Evolutionary conservation across 2,888 invertebrate species (phyloP), one percentile per base, ranked within the genome.

Genomic region (Meandrusa payeni): DNA sequence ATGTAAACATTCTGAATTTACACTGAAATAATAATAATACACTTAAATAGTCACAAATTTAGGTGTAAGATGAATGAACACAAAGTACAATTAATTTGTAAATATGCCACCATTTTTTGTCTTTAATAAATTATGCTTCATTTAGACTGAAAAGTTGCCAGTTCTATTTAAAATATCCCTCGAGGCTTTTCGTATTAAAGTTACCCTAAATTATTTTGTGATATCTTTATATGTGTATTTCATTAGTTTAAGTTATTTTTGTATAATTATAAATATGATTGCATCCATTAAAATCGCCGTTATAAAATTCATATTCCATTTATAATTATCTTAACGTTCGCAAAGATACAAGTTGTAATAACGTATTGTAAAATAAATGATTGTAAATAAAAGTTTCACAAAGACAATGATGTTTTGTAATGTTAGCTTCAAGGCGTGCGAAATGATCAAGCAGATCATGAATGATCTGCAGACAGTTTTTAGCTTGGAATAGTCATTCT

Each of bases 121-220:
- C 48, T 31, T 31, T 28, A 47, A 19, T 51, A 38, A 50, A 46
- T 36, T 39, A 38, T 38, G 28, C 46, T 51, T 41, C 32, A 45
- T 47, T 52, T 49, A 47, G 51, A 57, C 55, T 56, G 54, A 59
- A 48, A 24, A 31, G 32, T 46, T 47, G 47, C 45, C 48, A 47
- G 48, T 50, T 29, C 29, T 44, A 40, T 44, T 48, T 37, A 34
- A n/a, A 26, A 47, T 57, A 64, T 73, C 71, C 69, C 56, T 71
- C 69, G 77, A 78, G 77, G 81, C 72, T 69, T 66, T 57, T 68
- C 50, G 64, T 78, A 78, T 46, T 50, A 50, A 52, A 54, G 81
- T 82, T 81, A 78, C 78, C 79, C 76, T 85, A 85, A 85, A 81
- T 85, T 82, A 85, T 82, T 81, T 77, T 57, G 81, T 83, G 85